These are phyloP conservation scores for Geococcyx californianus DNA, from an alignment of 2,113 vertebrate genomes.

Conservation along the genomic window DNA sequence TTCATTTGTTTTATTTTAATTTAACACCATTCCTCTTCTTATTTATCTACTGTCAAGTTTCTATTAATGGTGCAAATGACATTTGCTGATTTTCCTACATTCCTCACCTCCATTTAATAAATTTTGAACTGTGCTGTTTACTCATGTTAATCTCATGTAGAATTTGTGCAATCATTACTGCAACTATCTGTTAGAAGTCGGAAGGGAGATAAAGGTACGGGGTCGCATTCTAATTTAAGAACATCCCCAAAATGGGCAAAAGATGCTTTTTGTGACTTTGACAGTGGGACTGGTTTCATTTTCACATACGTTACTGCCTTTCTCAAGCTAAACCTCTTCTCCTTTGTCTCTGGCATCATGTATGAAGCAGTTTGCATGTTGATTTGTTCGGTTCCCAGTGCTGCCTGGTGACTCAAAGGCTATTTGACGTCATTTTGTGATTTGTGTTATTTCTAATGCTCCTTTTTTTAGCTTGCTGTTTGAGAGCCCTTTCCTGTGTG, in stretches of 20 bases:
- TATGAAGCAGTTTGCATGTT: not conserved
- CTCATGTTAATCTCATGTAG: not conserved
- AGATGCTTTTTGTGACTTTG: not conserved
- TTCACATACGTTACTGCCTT: not conserved
- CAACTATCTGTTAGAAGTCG: not conserved
- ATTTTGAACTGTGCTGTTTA: not conserved
- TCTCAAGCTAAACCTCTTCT: not conserved
- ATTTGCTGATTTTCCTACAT: slow-evolving; percentile 11
- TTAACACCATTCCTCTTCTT: not conserved
- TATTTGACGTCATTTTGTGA: not conserved
- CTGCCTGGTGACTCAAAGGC: not conserved
- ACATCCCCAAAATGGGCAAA: not conserved
- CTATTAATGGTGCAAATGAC: slow-evolving; percentile 4
- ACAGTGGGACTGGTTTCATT: not conserved
- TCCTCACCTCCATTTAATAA: not conserved
- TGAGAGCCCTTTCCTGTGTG: not conserved
- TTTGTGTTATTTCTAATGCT: slow-evolving; percentile 26
- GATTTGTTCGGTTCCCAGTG: not conserved
- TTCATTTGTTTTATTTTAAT: slow-evolving; percentile 37
- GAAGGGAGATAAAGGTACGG: not conserved
- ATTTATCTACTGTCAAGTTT: slow-evolving; percentile 36
- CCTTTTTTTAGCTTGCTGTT: not conserved
- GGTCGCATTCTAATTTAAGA: not conserved
- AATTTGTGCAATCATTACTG: not conserved
- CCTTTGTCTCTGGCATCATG: not conserved